Evolutionary conservation across 2,888 invertebrate genomes (phyloP).

Genomic region (Myopa tessellatipennis): DNA sequence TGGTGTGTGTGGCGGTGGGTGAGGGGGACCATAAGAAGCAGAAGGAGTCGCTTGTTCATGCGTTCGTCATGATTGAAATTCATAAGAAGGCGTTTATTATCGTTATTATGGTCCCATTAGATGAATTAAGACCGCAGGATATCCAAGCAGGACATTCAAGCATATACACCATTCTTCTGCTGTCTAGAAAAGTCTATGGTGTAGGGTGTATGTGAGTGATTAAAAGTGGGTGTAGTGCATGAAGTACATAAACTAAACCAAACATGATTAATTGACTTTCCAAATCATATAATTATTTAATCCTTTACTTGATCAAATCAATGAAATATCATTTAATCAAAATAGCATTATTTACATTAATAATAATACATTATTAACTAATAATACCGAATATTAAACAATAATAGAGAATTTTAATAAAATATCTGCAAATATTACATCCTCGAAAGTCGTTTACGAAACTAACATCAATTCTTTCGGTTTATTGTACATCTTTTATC

Average conservation of each 20-base stretch:
- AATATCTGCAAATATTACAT: no score
- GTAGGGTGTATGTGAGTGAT: slow-evolving; percentile 14
- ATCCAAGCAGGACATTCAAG: background rate
- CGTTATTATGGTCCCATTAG: slow-evolving; percentile 39
- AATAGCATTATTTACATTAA: no score
- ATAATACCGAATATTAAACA: no score
- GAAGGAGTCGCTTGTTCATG: background rate
- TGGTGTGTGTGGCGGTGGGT: background rate
- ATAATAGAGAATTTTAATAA: no score
- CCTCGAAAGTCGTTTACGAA: no score
- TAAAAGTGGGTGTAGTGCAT: slow-evolving; percentile 26
- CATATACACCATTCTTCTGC: no score
- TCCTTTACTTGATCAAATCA: background rate
- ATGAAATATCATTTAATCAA: no score
- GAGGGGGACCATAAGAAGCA: background rate
- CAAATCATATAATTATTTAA: background rate
- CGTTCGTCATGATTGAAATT: slow-evolving; percentile 30
- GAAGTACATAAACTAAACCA: background rate
- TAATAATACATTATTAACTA: no score
- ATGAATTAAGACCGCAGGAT: slow-evolving; percentile 37
- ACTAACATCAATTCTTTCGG: no score
- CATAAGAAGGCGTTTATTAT: slow-evolving; percentile 38
- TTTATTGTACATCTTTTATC: no score
- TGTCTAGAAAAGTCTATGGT: background rate
- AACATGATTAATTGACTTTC: background rate